Evolutionary conservation across 1,140 invertebrate species (phyloP).

Genomic region (Papilio aristodemus): DNA sequence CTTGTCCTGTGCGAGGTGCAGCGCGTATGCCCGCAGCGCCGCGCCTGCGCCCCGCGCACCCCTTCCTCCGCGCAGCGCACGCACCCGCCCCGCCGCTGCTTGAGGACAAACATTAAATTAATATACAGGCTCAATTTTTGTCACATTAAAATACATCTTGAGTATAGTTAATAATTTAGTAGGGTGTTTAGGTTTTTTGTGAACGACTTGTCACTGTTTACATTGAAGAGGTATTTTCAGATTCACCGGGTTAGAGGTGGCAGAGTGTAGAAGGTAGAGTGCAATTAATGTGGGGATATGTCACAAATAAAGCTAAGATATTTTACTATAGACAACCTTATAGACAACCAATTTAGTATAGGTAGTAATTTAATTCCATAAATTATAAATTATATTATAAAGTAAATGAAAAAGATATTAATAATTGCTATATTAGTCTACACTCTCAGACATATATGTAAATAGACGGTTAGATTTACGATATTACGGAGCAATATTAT

Average conservation of each 20-base stretch:
- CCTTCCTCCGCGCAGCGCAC: slow-evolving; percentile 82
- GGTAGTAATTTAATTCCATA: too few species aligned
- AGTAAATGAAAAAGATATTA: too few species aligned
- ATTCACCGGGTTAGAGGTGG: too few species aligned
- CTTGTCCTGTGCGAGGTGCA: slow-evolving; percentile 91
- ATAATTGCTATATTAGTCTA: not conserved
- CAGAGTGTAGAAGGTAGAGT: too few species aligned
- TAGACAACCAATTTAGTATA: too few species aligned
- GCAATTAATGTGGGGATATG: too few species aligned
- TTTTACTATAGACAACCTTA: too few species aligned
- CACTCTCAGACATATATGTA: not conserved
- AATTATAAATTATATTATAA: too few species aligned
- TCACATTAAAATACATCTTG: too few species aligned
- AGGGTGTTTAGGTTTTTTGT: not conserved
- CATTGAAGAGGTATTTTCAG: too few species aligned
- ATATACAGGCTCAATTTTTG: not conserved
- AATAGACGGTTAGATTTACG: not conserved
- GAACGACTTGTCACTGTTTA: too few species aligned
- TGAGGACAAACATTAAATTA: slow-evolving; percentile 40
- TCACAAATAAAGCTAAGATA: too few species aligned
- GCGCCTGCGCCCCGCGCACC: slow-evolving; percentile 83
- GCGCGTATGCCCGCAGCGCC: slow-evolving; percentile 87
- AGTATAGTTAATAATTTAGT: not conserved
- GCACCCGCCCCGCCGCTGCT: slow-evolving; percentile 86
- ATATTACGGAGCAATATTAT: not conserved